A percentile compares a stretch with the other conserved stretches of the same genome.
These are phyloP conservation scores for Drosophila siamana DNA, from an alignment of 2,888 invertebrate genomes.

Conservation along the genomic window DNA sequence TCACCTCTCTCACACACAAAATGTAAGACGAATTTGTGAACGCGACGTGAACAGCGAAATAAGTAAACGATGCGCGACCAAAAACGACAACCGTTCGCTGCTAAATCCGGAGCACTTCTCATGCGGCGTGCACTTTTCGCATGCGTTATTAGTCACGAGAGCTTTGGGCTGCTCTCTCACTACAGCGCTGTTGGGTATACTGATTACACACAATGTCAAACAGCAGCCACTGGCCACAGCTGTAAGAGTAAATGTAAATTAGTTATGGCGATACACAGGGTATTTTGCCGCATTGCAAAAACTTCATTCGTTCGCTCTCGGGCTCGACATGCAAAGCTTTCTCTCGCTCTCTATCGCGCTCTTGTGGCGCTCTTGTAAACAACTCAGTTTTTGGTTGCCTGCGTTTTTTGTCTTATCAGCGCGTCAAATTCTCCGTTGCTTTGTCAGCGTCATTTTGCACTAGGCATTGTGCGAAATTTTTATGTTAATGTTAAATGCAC, in stretches of 20 bases:
- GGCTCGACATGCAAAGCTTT: slow-evolving; percentile 25
- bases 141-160: slow-evolving; percentile 57
- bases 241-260: background rate
- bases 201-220: background rate
- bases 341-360: slow-evolving; percentile 33
- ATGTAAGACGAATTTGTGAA: slow-evolving; percentile 37
- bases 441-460: slow-evolving; percentile 32
- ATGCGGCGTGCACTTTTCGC: slow-evolving; percentile 62
- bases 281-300: slow-evolving; percentile 20
- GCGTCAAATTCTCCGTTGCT: slow-evolving; percentile 33
- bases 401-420: slow-evolving; percentile 54
- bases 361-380: slow-evolving; percentile 64
- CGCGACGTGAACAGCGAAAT: slow-evolving; percentile 59
- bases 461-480: slow-evolving; percentile 36
- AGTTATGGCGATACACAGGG: slow-evolving; percentile 10
- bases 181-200: slow-evolving; percentile 2
- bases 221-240: background rate
- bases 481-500: slow-evolving; percentile 37
- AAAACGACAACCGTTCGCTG: slow-evolving; percentile 73
- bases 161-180: slow-evolving; percentile 32
- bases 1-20: slow-evolving; percentile 4
- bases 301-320: slow-evolving; percentile 6
- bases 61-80: slow-evolving; percentile 62
- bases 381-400: slow-evolving; percentile 35
- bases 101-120: slow-evolving; percentile 85